Percentiles rank a stretch among this genome's conserved stretches.
These are phyloP conservation scores for Apodemus agrarius DNA, from an alignment of 2,797 vertebrate species.

Conservation along the genomic window DNA sequence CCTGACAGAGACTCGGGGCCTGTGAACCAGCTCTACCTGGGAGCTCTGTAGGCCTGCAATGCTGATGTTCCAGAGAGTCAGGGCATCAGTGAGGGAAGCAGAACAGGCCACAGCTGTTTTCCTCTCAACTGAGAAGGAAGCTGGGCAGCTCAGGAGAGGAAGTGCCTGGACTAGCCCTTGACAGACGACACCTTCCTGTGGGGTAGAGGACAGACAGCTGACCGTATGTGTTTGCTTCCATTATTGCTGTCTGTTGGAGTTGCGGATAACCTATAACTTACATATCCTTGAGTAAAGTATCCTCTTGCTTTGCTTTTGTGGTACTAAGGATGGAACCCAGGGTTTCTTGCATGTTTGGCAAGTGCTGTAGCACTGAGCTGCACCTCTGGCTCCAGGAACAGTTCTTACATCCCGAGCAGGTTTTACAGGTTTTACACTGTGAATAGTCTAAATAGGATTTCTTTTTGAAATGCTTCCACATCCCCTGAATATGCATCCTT, in stretches of 20 bases:
- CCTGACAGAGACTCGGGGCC: no score
- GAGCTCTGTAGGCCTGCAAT: not conserved
- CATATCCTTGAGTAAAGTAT: not conserved
- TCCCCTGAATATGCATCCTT: not conserved
- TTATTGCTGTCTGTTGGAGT: not conserved
- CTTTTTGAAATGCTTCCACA: not conserved
- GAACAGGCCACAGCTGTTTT: not conserved
- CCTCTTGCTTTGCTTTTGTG: not conserved
- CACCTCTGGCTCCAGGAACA: not conserved
- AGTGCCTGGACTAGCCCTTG: not conserved
- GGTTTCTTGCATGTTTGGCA: not conserved
- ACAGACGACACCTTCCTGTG: not conserved
- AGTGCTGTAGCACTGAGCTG: not conserved
- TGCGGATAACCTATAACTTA: not conserved
- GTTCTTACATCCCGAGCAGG: not conserved
- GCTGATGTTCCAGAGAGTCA: not conserved
- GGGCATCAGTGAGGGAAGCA: not conserved
- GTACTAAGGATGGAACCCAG: not conserved
- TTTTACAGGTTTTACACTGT: not conserved
- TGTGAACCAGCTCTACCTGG: not conserved
- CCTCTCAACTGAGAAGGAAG: not conserved
- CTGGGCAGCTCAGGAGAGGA: not conserved
- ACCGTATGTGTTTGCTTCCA: not conserved
- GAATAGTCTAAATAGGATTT: not conserved
- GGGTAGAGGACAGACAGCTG: not conserved